phyloP scores from a whole-genome alignment of 2,888 invertebrate genomes.

The Opisthograptis luteolata region DNA sequence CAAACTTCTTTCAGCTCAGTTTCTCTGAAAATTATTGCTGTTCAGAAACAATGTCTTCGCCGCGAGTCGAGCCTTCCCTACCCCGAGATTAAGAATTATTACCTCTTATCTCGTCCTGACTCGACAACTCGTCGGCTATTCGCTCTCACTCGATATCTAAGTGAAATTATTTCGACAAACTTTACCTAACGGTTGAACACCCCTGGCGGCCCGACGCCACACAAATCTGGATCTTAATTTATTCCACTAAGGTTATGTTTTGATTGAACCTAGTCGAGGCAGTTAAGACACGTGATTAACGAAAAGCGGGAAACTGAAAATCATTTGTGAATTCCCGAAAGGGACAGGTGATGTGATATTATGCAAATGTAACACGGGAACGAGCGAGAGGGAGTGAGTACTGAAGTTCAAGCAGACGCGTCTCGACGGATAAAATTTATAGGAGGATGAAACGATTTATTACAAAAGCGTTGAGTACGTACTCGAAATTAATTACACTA shows the following conservation, averaged over 20 bases:
- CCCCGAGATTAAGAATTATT: slow-evolving; percentile 75
- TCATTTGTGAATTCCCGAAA: slow-evolving; percentile 79
- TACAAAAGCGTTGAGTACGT: slow-evolving; percentile 82
- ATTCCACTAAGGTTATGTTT: slow-evolving; percentile 48
- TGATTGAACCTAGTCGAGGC: slow-evolving; percentile 33
- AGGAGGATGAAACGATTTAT: slow-evolving; percentile 83
- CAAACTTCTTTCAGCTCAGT: slow-evolving; percentile 52
- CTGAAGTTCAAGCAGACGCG: slow-evolving; percentile 64
- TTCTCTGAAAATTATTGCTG: slow-evolving; percentile 60
- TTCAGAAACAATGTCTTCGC: slow-evolving; percentile 59
- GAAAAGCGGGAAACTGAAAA: slow-evolving; percentile 80
- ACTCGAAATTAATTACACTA: slow-evolving; percentile 80
- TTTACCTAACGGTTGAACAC: slow-evolving; percentile 70
- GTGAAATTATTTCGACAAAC: slow-evolving; percentile 79
- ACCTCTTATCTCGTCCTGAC: slow-evolving; percentile 72
- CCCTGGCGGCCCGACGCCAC: slow-evolving; percentile 43
- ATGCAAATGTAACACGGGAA: slow-evolving; percentile 65
- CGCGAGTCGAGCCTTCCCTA: slow-evolving; percentile 51
- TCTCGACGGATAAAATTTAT: slow-evolving; percentile 74
- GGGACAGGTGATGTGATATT: slow-evolving; percentile 78
- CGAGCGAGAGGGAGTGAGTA: slow-evolving; percentile 58
- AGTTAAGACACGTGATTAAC: slow-evolving; percentile 77
- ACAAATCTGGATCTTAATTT: slow-evolving; percentile 48
- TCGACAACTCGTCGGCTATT: slow-evolving; percentile 74
- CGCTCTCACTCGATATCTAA: slow-evolving; percentile 69